These are phyloP conservation scores for Solea solea DNA, from an alignment of 2,113 vertebrate genomes.

Conservation along the genomic window DNA sequence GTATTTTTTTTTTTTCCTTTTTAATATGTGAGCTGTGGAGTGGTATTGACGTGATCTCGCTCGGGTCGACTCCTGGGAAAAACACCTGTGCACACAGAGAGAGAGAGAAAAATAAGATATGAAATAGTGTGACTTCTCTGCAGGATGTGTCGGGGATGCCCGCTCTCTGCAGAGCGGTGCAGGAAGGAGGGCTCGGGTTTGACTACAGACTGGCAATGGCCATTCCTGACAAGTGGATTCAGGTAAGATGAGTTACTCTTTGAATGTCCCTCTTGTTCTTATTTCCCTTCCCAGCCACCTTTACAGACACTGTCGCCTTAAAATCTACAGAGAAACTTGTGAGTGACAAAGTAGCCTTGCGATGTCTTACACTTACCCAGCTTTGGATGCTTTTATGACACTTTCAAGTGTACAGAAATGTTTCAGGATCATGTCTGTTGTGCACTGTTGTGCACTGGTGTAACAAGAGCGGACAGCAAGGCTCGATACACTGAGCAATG, in stretches of 20 bases:
- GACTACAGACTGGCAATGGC: constrained; percentile 98
- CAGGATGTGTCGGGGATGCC: constrained; percentile 99
- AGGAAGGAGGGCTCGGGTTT: constrained; percentile 92
- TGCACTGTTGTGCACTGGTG: not conserved
- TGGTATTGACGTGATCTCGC: constrained; percentile 40
- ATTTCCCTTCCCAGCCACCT: not conserved
- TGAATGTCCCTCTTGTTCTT: constrained; percentile 7
- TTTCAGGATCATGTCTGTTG: not conserved
- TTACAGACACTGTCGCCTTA: not conserved
- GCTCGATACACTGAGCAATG: not conserved
- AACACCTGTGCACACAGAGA: constrained; percentile 39
- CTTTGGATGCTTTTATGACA: not conserved
- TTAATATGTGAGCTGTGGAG: constrained; percentile 5
- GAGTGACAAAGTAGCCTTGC: constrained; percentile 24
- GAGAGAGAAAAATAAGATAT: constrained; percentile 39
- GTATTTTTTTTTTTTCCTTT: constrained; percentile 17
- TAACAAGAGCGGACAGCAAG: not conserved
- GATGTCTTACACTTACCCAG: too few species aligned
- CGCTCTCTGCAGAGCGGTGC: constrained; percentile 87
- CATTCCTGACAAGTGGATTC: constrained; percentile 99
- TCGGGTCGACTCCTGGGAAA: constrained; percentile 8
- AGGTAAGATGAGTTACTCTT: constrained; percentile 80
- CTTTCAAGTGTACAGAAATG: constrained; percentile 36
- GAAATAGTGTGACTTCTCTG: constrained; percentile 39
- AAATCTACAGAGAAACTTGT: constrained; percentile 15